Base-by-base conservation (phyloP, 2,797 vertebrate species). In the Gobio occitaniae region DNA sequence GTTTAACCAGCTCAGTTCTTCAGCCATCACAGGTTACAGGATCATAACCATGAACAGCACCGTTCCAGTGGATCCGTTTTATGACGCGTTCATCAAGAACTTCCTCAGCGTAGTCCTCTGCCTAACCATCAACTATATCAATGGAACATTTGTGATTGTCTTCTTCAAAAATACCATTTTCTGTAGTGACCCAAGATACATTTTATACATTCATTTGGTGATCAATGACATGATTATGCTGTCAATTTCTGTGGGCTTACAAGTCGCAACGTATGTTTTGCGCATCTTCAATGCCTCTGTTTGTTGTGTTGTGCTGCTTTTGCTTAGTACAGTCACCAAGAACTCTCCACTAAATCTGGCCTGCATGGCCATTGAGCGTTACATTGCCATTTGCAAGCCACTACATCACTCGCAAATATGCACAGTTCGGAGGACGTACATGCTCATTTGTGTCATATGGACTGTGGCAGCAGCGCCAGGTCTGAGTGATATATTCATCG, bases 161-260 rank as follows among this genome's bases (percentile, higher is more conserved):
- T 92, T 90, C 84, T 92, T 89, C 21, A 91, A 74, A 71, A 89
- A 21, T 47, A 74, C 78, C 10, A 82, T 52, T 9, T 93, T 93
- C 74, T 79, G 86, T 25, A 69, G 16, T 19, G 89, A 93, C 47
- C 84, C 93, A 68, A 91, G 93, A 87, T 93, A 94, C 10, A 86
- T 94, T 44, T 87, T 94, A 8, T 94, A 90, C 89, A 91, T 91
- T 83, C 91, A 93, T 32, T 78, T 94, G 76, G 92, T 94, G 41
- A 87, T 94, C 76, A 93, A 93, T 8, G 92, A 94, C 72, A 93
- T 93, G 54, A 90, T 94, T 3, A 66, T 92, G 76, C 56, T 94
- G 29, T 86, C 87, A 0, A 0, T 86, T 4, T 74, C 91, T 9
- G 85, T 91, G 68, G 4, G 2, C 4, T 66, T 94, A 82, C 90